These are phyloP conservation scores for Nothocercus nigrocapillus DNA, from an alignment of 2,113 vertebrate species.

Conservation along the genomic window DNA sequence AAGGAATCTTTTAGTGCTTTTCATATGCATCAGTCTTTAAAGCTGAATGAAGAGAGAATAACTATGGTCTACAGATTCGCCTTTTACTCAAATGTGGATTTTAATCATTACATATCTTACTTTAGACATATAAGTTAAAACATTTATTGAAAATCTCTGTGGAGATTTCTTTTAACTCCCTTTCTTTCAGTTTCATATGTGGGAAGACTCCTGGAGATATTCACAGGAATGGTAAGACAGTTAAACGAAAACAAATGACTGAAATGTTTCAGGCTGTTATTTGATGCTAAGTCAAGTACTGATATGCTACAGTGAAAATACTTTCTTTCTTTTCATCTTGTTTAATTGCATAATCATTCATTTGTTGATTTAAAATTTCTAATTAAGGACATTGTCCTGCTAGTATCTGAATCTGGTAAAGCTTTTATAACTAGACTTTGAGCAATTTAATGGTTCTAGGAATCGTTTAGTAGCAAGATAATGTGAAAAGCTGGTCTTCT, in stretches of 20 bases:
- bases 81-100: background rate
- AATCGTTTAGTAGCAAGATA: slow-evolving; percentile 1
- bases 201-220: background rate
- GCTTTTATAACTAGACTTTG: background rate
- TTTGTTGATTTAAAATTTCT: background rate
- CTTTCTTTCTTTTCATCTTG: background rate
- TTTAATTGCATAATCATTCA: background rate
- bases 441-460: background rate
- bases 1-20: background rate
- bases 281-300: slow-evolving; percentile 25
- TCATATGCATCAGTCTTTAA: background rate
- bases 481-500: background rate
- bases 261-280: background rate
- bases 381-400: background rate
- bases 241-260: background rate
- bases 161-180: background rate
- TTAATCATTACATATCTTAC: background rate
- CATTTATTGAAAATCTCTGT: background rate
- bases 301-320: background rate
- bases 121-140: background rate
- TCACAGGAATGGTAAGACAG: background rate
- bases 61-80: background rate
- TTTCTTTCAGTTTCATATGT: background rate
- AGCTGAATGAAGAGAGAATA: background rate
- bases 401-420: background rate